phyloP scores from a whole-genome alignment of 2,113 vertebrate species.

The Pygoscelis adeliae region DNA sequence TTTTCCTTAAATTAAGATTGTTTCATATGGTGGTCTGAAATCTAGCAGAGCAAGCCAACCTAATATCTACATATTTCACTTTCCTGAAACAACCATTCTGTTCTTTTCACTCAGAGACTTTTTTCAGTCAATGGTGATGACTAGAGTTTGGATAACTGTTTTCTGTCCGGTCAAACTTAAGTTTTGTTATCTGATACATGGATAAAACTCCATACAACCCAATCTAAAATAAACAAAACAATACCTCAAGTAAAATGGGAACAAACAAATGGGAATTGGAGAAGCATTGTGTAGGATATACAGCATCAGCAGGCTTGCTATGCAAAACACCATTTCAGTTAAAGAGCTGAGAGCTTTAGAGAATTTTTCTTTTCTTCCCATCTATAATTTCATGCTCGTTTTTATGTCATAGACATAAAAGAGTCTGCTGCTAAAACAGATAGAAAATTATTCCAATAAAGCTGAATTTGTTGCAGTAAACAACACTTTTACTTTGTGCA shows the following conservation, averaged over 20 bases:
- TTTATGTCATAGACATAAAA: neutral
- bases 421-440: neutral
- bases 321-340: neutral
- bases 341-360: slow-evolving; percentile 12
- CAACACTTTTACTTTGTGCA: neutral
- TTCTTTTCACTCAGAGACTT: neutral
- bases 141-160: neutral
- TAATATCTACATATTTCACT: neutral
- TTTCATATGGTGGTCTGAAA: neutral
- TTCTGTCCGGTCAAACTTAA: neutral
- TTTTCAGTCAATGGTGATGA: neutral
- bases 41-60: neutral
- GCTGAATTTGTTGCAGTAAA: neutral
- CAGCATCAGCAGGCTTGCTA: neutral
- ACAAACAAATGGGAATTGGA: neutral
- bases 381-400: neutral
- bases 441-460: neutral
- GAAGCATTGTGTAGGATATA: neutral
- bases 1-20: neutral
- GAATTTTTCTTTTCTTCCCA: neutral
- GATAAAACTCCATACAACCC: neutral
- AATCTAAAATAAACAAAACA: neutral
- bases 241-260: neutral
- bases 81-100: neutral
- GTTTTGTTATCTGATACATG: neutral